These are phyloP conservation scores for Stenichneumon culpator DNA, from an alignment of 2,888 invertebrate genomes.

Conservation along the genomic window DNA sequence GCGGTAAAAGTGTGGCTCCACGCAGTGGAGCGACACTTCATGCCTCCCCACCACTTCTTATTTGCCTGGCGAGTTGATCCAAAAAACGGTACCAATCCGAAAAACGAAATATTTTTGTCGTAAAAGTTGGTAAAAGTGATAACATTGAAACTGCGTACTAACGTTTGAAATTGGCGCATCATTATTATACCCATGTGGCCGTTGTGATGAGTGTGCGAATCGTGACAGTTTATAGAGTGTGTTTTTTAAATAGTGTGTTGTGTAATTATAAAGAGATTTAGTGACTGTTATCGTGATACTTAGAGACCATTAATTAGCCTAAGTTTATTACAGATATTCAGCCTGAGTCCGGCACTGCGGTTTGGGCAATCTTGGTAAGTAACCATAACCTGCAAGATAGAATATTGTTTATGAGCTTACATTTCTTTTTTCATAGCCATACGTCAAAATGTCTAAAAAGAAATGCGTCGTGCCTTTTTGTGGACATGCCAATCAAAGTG, in stretches of 20 bases:
- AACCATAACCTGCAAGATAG: not conserved
- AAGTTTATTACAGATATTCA: not conserved
- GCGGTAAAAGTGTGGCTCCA: too few species aligned
- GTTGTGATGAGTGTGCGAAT: too few species aligned
- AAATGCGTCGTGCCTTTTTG: constrained; percentile 7
- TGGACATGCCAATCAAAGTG: constrained; percentile 8
- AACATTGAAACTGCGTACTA: too few species aligned
- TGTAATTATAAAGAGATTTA: not conserved
- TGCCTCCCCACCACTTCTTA: too few species aligned
- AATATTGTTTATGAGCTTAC: not conserved
- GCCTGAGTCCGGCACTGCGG: constrained; percentile 5
- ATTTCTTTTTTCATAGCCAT: constrained; percentile 1
- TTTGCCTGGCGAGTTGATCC: too few species aligned
- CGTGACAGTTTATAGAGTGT: too few species aligned
- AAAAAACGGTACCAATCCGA: too few species aligned
- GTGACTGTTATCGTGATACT: constrained; percentile 6
- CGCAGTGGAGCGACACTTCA: not conserved
- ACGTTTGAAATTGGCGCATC: too few species aligned
- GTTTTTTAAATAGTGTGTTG: not conserved
- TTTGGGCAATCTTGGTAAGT: too few species aligned
- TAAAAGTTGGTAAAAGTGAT: too few species aligned
- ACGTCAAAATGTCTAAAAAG: constrained; percentile 1
- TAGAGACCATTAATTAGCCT: constrained; percentile 8
- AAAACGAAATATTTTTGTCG: too few species aligned
- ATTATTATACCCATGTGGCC: too few species aligned